A percentile compares a stretch with the other conserved stretches of the same genome.
These are phyloP conservation scores for Rhadina sibilatrix DNA, from an alignment of 2,113 vertebrate genomes.

Conservation along the genomic window DNA sequence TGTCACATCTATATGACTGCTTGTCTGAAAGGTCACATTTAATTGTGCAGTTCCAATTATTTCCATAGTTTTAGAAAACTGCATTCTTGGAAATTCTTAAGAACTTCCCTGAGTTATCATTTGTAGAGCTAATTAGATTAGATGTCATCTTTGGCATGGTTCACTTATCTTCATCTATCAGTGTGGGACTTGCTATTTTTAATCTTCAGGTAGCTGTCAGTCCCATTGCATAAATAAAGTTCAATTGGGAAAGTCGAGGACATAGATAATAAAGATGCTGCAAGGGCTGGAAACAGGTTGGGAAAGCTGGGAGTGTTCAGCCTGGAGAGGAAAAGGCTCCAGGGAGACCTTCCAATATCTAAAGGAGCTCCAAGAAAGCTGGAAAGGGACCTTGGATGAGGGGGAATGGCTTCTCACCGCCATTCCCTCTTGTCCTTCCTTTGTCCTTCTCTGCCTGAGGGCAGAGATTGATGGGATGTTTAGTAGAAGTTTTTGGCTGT, in stretches of 20 bases:
- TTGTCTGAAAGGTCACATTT: background rate
- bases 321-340: background rate
- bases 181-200: background rate
- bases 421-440: too few species aligned
- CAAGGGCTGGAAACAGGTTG: background rate
- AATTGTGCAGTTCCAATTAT: background rate
- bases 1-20: background rate
- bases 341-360: background rate
- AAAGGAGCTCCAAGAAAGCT: background rate
- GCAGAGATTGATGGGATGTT: background rate
- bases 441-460: background rate
- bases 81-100: background rate
- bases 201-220: background rate
- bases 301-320: background rate
- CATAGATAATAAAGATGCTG: background rate
- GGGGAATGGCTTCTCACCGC: background rate
- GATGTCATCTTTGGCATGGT: background rate
- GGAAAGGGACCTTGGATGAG: background rate
- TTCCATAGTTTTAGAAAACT: background rate
- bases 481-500: background rate
- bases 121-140: background rate
- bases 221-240: background rate
- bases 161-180: background rate
- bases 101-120: background rate
- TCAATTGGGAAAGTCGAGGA: background rate